phyloP scores from a whole-genome alignment of 2,113 vertebrate species.

The Thamnophis sirtalis region DNA sequence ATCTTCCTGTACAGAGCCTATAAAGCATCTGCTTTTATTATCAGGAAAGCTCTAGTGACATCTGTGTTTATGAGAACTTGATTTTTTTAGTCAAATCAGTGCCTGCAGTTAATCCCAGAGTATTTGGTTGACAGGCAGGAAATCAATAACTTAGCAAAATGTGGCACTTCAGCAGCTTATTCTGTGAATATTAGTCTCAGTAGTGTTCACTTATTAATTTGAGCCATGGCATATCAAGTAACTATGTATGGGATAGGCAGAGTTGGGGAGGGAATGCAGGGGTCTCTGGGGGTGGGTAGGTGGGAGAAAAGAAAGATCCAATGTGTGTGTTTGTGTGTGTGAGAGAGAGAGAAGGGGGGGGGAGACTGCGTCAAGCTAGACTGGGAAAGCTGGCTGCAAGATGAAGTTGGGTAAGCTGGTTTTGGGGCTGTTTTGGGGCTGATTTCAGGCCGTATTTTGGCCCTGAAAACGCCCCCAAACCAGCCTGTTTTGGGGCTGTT shows the following conservation, averaged over 20 bases:
- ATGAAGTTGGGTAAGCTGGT: too few species aligned
- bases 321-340: too few species aligned
- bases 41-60: not conserved
- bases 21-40: not conserved
- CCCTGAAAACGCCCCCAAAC: too few species aligned
- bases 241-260: not conserved
- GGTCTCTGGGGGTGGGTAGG: too few species aligned
- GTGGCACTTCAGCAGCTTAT: not conserved
- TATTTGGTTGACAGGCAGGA: not conserved
- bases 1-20: not conserved
- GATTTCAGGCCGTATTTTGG: too few species aligned
- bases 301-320: too few species aligned
- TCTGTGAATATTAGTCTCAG: not conserved
- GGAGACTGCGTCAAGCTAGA: too few species aligned
- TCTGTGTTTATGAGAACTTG: not conserved
- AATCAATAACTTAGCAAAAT: not conserved
- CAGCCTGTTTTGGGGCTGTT: too few species aligned
- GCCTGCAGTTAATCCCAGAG: not conserved
- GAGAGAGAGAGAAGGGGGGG: too few species aligned
- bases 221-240: not conserved
- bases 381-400: too few species aligned
- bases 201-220: not conserved
- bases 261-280: too few species aligned
- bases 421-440: too few species aligned
- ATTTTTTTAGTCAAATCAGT: not conserved